Evolutionary conservation across 2,113 vertebrate genomes (phyloP), one percentile per base, ranked within the genome.

Genomic region (Aptenodytes forsteri): DNA sequence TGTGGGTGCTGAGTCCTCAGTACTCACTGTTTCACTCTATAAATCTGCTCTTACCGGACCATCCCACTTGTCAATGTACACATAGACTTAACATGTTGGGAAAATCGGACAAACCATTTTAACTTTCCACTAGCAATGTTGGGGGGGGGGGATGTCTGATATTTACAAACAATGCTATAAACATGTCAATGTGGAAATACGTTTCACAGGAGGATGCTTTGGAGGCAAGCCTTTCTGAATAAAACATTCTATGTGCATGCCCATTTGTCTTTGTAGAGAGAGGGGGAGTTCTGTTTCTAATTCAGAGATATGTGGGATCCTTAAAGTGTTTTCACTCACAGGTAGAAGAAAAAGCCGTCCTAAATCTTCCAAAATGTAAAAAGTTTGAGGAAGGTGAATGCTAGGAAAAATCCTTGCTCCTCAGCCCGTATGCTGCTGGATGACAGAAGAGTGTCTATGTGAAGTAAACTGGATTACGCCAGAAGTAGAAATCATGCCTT

Each of bases 71-170:
- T 61, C 25, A 30, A 1, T 27, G 30, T 47, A 32, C 7, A 10
- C 7, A 1, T 5, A 77, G 36, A 29, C 13, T 29, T 36, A 55
- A 7, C 52, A n/a, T 11, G 5, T 13, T 77, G 26, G 25, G 36
- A 25, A 78, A 89, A 79, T 1, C 7, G 27, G 66, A 67, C 16
- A 73, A 85, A 40, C 4, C 2, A 1, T 47, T 93, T 90, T 22
- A 82, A 9, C 21, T 62, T 94, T n/a, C 15, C 5, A 1, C 49
- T 72, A 56, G 22, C 30, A 44, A 58, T 64, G 21, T 7, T 19
- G 0, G 12, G 2, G 6, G 22, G 3, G 9, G 12, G 16, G 7
- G 3, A 15, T 26, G 5, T 46, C 20, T 75, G 13, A 22, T 85
- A 13, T 34, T 80, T 78, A 47, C 7, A 76, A 46, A 58, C 0